phyloP scores from a whole-genome alignment of 2,113 vertebrate species.

The Cyprinodon variegatus region DNA sequence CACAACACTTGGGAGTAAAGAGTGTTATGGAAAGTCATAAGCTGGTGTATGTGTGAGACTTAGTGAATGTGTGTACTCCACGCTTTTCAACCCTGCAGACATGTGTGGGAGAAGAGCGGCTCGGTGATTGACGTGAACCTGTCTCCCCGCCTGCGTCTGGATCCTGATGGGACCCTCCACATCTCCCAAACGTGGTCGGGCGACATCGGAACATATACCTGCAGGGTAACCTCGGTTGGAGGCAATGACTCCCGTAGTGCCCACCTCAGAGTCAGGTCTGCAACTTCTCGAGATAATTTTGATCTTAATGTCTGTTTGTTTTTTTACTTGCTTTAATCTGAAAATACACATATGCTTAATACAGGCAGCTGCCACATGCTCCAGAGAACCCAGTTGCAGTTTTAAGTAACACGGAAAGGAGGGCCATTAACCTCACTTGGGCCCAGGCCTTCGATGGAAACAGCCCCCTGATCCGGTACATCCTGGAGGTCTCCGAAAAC shows the following conservation, averaged over 20 bases:
- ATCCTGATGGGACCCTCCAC: constrained; percentile 88
- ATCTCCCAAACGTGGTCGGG: constrained; percentile 98
- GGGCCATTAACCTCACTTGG: constrained; percentile 96
- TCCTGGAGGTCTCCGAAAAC: constrained; percentile 97
- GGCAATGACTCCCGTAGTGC: constrained; percentile 94
- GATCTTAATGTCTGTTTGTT: constrained; percentile 1
- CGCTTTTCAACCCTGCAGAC: constrained; percentile 70
- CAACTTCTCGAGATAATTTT: constrained; percentile 32
- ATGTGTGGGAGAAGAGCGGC: constrained; percentile 93
- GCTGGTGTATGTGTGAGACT: constrained; percentile 1
- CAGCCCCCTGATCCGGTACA: constrained; percentile 92
- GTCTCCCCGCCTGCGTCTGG: constrained; percentile 85
- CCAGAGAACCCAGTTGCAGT: constrained; percentile 89
- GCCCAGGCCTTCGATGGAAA: constrained; percentile 95
- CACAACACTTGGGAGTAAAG: constrained; percentile 15
- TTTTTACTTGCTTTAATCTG: constrained; percentile 29
- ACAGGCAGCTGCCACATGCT: constrained; percentile 92
- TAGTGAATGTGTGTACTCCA: neutral
- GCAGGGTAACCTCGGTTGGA: constrained; percentile 90
- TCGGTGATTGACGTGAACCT: constrained; percentile 78
- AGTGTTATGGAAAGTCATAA: constrained; percentile 10
- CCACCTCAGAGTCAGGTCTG: constrained; percentile 93
- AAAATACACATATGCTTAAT: constrained; percentile 3
- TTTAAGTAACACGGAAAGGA: constrained; percentile 84
- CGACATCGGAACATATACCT: constrained; percentile 96